A percentile compares a stretch with the other conserved stretches of the same genome.
phyloP scores from a whole-genome alignment of 2,113 vertebrate species.

The Toxostoma redivivum region DNA sequence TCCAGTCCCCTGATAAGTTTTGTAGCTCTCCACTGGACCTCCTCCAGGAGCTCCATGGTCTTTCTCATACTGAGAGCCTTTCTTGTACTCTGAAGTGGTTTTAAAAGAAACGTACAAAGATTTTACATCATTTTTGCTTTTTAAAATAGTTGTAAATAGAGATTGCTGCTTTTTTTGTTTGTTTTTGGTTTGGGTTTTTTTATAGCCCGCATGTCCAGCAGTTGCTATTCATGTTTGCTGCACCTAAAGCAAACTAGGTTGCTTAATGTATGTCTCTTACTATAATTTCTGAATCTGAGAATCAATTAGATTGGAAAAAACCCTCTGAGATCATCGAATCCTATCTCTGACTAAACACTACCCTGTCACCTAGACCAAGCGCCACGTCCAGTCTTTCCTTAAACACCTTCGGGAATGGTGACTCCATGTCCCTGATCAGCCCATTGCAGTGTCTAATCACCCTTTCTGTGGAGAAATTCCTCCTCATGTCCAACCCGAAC shows the following conservation, averaged over 20 bases:
- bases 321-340: not conserved
- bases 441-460: too few species aligned
- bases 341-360: not conserved
- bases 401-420: not conserved
- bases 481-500: not conserved
- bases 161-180: not conserved
- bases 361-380: not conserved
- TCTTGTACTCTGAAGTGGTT: not conserved
- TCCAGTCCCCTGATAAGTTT: not conserved
- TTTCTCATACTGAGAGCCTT: not conserved
- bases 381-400: accelerated
- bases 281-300: not conserved
- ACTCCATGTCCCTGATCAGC: too few species aligned
- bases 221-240: accelerated
- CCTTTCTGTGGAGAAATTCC: not conserved
- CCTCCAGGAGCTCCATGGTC: not conserved
- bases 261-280: not conserved
- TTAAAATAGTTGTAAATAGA: not conserved
- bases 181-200: not conserved
- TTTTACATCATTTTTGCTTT: not conserved
- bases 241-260: not conserved
- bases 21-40: not conserved
- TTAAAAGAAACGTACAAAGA: not conserved
- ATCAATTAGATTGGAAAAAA: not conserved
- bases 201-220: accelerated